A percentile compares a stretch with the other conserved stretches of the same genome.
These are phyloP conservation scores for Peromyscus maniculatus DNA, from an alignment of 2,113 vertebrate genomes.

Conservation along the genomic window DNA sequence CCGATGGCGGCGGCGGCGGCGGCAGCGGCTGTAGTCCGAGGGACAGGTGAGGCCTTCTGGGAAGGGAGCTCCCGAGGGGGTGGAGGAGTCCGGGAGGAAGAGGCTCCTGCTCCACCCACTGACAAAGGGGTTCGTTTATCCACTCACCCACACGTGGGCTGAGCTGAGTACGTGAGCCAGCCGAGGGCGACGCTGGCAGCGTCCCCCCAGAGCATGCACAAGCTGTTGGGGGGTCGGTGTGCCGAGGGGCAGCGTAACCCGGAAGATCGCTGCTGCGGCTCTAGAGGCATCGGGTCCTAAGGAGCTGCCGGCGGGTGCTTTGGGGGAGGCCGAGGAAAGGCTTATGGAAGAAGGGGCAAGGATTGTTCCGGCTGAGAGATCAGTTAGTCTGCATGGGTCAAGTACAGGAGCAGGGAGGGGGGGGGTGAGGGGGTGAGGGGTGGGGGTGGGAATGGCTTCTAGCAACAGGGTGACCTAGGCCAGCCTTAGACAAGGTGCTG, in stretches of 20 bases:
- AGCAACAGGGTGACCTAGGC: neutral
- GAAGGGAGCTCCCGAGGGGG: neutral
- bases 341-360: neutral
- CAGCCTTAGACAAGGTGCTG: neutral
- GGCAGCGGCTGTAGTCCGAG: conserved; percentile 96
- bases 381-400: neutral
- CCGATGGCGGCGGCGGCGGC: conserved; percentile 97
- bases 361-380: neutral
- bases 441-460: too few relatives aligned
- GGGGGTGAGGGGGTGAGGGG: too few relatives aligned
- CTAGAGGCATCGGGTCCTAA: neutral
- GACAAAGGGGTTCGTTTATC: neutral
- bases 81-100: neutral
- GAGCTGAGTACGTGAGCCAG: neutral
- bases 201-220: neutral
- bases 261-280: neutral
- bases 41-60: conserved; percentile 87
- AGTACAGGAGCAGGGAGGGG: neutral
- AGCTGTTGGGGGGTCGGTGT: neutral
- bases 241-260: neutral
- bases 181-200: neutral
- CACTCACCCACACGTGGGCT: neutral
- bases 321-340: neutral
- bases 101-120: neutral
- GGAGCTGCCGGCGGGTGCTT: neutral